Evolutionary conservation across 2,797 vertebrate species (phyloP), one percentile per base, ranked within the genome.

Genomic region (Bovichtus diacanthus): DNA sequence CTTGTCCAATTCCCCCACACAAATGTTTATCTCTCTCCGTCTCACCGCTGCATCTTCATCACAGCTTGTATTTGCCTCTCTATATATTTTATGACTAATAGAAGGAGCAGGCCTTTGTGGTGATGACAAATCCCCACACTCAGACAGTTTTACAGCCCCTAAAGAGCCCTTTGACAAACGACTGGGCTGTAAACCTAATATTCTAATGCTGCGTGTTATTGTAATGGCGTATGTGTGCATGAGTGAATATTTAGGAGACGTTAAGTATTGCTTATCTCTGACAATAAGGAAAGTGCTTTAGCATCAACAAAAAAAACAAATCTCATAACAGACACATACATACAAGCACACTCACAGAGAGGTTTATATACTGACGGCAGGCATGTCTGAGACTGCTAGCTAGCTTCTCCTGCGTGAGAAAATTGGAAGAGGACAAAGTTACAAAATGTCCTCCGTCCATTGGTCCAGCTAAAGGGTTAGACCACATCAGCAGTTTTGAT

Each of bases 131-230:
- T 96, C 94, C 96, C 95, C 89, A 90, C 90, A 90, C 92, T 89
- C 85, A 91, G 97, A 96, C 96, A 97, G 94, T 93, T 99, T 98
- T 98, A 98, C 85, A 95, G 96, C 96, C 95, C 93, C 94, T 96
- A 96, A 97, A 97, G 96, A 97, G 95, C 96, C 94, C 94, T 94
- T 93, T 95, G 93, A 96, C 92, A 94, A 95, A 96, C 79, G 90
- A 93, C 94, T 86, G 94, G 94, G 96, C 95, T 94, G 96, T 96
- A 97, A 97, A 97, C 95, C 94, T 94, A 94, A 94, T 95, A 94
- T 96, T 94, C 94, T 96, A 97, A 97, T 96, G 95, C 94, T 84
- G 90, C 82, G 88, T 92, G 90, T 95, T 89, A 88, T 90, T 90
- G 71, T 91, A 90, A 90, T 88, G 87, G 77, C 8, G 31, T 70